A percentile compares a stretch with the other conserved stretches of the same genome.
Evolutionary conservation across 2,113 vertebrate genomes (phyloP).

Genomic region (Barnardius zonarius): DNA sequence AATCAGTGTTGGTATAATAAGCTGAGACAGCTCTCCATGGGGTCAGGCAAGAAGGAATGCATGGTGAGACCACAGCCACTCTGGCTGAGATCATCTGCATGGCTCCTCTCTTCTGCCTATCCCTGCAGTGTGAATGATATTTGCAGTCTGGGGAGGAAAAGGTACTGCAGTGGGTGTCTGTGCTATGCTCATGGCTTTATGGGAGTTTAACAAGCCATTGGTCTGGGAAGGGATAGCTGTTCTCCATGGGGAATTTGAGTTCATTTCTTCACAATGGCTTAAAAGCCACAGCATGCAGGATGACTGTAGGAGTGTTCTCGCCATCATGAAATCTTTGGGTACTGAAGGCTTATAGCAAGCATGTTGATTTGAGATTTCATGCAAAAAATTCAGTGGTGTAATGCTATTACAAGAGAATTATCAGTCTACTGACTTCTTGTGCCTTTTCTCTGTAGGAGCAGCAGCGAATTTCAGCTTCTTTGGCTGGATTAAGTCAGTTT

Average conservation of each 20-base stretch:
- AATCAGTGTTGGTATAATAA: neutral
- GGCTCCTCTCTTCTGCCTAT: neutral
- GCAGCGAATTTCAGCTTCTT: conserved; percentile 91
- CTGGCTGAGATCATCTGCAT: neutral
- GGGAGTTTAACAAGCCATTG: neutral
- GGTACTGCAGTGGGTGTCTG: neutral
- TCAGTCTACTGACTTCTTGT: neutral
- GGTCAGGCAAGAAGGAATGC: neutral
- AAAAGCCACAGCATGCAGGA: neutral
- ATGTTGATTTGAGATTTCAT: neutral
- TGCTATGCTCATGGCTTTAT: neutral
- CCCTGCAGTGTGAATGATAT: neutral
- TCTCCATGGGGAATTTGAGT: neutral
- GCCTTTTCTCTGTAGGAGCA: conserved; percentile 77
- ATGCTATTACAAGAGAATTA: conserved; percentile 45
- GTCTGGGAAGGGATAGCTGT: neutral
- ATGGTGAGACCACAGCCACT: neutral
- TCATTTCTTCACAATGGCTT: neutral
- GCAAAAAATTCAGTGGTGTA: neutral
- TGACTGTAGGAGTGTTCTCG: neutral
- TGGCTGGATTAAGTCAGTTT: conserved; percentile 81
- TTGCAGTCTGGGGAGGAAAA: neutral
- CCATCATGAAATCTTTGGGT: neutral
- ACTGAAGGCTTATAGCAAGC: neutral
- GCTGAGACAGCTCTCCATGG: neutral